These are phyloP conservation scores for Gymnobelideus leadbeateri DNA, from an alignment of 2,113 vertebrate species.

Conservation along the genomic window DNA sequence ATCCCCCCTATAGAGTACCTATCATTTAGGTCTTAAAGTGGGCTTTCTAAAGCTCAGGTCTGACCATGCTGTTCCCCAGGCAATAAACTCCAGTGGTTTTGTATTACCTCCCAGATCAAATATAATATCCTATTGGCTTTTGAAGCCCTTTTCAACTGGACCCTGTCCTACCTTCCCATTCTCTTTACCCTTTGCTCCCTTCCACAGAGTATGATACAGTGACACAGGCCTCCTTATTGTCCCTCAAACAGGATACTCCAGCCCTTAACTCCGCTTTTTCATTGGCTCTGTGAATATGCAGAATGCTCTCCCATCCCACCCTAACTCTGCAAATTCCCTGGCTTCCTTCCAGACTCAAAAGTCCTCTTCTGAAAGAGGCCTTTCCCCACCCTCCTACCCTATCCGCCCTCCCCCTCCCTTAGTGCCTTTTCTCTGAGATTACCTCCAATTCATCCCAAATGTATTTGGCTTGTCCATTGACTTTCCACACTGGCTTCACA, in stretches of 20 bases:
- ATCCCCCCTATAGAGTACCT: accelerated
- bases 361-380: background rate
- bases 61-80: background rate
- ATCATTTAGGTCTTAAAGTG: background rate
- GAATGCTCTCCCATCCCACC: background rate
- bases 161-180: background rate
- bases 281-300: background rate
- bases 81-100: background rate
- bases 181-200: background rate
- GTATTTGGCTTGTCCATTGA: background rate
- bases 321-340: background rate
- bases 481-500: background rate
- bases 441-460: background rate
- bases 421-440: background rate
- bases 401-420: accelerated
- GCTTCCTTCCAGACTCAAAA: background rate
- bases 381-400: background rate
- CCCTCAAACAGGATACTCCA: background rate
- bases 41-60: background rate
- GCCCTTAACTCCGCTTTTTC: background rate
- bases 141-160: background rate
- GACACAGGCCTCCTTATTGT: background rate
- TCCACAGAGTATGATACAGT: background rate
- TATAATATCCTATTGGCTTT: background rate
- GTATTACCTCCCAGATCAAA: background rate